phyloP scores from a whole-genome alignment of 2,888 invertebrate genomes.

The Limnephilus rhombicus region DNA sequence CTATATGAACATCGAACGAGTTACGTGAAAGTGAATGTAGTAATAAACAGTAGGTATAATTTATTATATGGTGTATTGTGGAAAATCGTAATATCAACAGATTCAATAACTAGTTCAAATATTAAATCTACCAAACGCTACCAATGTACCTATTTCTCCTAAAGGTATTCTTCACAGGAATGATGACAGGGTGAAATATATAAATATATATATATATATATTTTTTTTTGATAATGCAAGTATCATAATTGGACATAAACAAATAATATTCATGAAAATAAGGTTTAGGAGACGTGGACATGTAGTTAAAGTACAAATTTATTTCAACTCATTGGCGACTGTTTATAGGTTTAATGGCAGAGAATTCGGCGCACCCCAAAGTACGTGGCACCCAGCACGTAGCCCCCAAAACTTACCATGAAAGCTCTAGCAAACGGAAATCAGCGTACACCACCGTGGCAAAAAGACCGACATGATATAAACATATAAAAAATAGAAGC shows the following conservation, averaged over 20 bases:
- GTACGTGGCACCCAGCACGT: conserved; percentile 51
- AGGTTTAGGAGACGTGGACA: background rate
- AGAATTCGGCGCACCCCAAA: conserved; percentile 30
- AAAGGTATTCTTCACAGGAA: too few relatives aligned
- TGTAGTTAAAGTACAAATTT: background rate
- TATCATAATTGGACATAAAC: too few relatives aligned
- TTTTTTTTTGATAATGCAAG: too few relatives aligned
- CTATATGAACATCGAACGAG: background rate
- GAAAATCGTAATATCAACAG: background rate
- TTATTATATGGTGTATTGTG: background rate
- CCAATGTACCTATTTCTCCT: too few relatives aligned
- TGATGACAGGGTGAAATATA: too few relatives aligned
- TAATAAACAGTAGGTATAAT: background rate
- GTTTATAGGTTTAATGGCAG: conserved; percentile 29
- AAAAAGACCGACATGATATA: background rate
- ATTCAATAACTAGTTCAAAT: too few relatives aligned
- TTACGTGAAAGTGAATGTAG: background rate
- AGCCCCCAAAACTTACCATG: conserved; percentile 34
- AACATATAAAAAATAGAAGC: background rate
- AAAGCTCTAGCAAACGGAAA: background rate
- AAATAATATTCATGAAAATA: too few relatives aligned
- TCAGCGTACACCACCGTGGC: background rate
- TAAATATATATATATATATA: too few relatives aligned
- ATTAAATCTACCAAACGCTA: too few relatives aligned
- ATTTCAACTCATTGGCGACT: background rate